phyloP scores from a whole-genome alignment of 92 coral and sea anemone genomes.

The Porites cylindrica region DNA sequence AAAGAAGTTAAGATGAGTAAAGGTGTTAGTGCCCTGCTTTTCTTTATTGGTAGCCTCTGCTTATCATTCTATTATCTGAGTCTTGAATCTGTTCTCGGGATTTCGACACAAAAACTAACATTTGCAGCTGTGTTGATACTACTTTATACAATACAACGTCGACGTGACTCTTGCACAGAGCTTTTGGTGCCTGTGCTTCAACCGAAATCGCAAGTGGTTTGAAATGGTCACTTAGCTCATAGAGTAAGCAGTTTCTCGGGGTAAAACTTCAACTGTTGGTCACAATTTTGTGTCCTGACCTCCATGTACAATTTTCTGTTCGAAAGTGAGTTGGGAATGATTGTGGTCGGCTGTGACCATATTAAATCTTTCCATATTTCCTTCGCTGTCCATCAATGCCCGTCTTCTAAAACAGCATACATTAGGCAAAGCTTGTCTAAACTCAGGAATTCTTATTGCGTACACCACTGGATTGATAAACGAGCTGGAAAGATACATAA shows the following conservation, averaged over 20 bases:
- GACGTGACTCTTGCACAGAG: too few relatives aligned
- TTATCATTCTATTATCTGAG: too few relatives aligned
- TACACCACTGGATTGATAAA: constrained; percentile 1
- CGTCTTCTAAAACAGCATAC: neutral
- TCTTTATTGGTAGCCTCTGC: too few relatives aligned
- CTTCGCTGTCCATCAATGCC: neutral
- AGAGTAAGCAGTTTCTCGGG: neutral
- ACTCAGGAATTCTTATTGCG: constrained; percentile 18
- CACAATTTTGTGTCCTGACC: neutral
- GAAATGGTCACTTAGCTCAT: too few relatives aligned
- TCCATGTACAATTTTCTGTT: neutral
- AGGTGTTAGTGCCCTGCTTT: too few relatives aligned
- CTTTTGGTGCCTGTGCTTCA: too few relatives aligned
- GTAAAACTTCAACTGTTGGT: neutral
- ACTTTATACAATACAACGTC: too few relatives aligned
- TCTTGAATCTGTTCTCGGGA: too few relatives aligned
- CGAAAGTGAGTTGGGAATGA: neutral
- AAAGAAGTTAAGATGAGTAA: too few relatives aligned
- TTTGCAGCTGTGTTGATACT: too few relatives aligned
- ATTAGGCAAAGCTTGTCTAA: neutral
- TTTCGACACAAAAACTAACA: too few relatives aligned
- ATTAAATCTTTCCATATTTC: neutral
- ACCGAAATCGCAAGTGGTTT: too few relatives aligned
- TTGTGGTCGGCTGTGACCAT: neutral
- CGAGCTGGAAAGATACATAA: neutral